These are phyloP conservation scores for Rhadina sibilatrix DNA, from an alignment of 2,113 vertebrate species.

Conservation along the genomic window DNA sequence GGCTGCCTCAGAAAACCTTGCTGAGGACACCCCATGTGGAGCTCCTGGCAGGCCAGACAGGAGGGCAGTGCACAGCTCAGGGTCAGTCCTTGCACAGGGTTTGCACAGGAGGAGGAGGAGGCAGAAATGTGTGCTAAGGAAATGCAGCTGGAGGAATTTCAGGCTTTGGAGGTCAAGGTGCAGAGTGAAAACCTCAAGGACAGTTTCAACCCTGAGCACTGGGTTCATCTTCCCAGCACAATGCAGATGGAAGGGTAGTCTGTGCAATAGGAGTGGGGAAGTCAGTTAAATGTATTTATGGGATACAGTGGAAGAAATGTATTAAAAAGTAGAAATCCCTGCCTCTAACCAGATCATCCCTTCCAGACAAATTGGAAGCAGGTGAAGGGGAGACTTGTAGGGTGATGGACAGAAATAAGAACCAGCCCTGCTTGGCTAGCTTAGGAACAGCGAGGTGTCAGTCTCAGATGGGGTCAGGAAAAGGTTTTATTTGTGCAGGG, in stretches of 20 bases:
- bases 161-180: neutral
- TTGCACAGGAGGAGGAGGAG: neutral
- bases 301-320: neutral
- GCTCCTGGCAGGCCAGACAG: neutral
- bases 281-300: neutral
- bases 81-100: neutral
- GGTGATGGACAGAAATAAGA: neutral
- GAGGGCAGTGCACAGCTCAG: neutral
- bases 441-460: neutral
- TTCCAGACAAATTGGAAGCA: slow-evolving; percentile 28
- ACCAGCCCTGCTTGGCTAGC: neutral
- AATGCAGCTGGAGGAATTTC: neutral
- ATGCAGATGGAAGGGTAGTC: neutral
- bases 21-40: neutral
- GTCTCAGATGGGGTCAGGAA: neutral
- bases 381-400: neutral
- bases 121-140: neutral
- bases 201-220: neutral
- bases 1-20: neutral
- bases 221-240: neutral
- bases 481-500: neutral
- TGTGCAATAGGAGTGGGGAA: neutral
- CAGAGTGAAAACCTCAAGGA: neutral
- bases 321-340: slow-evolving; percentile 2
- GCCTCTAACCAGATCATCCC: neutral